Percentiles rank a stretch among this genome's conserved stretches.
Evolutionary conservation across 1,140 invertebrate species (phyloP).

Genomic region (Cryptotermes secundus): DNA sequence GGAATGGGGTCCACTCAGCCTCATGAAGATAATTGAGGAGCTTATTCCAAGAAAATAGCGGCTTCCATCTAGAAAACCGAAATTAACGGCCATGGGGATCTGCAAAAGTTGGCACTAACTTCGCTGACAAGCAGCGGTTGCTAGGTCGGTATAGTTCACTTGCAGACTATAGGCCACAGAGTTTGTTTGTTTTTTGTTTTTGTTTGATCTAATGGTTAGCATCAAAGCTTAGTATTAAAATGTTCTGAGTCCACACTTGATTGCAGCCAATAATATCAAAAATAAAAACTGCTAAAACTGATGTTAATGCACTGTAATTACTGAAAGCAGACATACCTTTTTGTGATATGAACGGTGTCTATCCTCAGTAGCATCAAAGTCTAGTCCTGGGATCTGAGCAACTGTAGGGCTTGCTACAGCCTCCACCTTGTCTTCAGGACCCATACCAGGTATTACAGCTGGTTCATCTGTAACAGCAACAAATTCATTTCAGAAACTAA

Average conservation of each 20-base stretch:
- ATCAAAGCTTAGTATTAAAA: no score
- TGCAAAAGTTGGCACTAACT: no score
- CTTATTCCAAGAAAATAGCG: no score
- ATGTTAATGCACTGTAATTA: background rate
- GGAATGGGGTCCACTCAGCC: no score
- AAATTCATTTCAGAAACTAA: background rate
- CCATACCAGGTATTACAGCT: slow-evolving; percentile 89
- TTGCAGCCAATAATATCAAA: background rate
- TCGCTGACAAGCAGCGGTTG: no score
- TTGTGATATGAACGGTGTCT: slow-evolving; percentile 68
- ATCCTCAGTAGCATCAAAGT: slow-evolving; percentile 72
- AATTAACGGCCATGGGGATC: no score
- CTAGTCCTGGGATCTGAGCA: slow-evolving; percentile 78
- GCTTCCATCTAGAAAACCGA: no score
- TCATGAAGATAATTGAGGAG: no score
- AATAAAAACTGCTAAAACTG: background rate
- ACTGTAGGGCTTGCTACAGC: slow-evolving; percentile 47
- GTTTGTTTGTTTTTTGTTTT: no score
- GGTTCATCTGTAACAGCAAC: slow-evolving; percentile 41
- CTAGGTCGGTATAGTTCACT: no score
- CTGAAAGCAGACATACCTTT: slow-evolving; percentile 55
- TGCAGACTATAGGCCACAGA: no score
- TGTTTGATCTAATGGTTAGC: no score
- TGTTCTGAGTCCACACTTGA: background rate
- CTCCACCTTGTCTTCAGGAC: slow-evolving; percentile 86